A percentile compares a stretch with the other conserved stretches of the same genome.
These are phyloP conservation scores for Podarcis muralis DNA, from an alignment of 2,113 vertebrate species.

Conservation along the genomic window DNA sequence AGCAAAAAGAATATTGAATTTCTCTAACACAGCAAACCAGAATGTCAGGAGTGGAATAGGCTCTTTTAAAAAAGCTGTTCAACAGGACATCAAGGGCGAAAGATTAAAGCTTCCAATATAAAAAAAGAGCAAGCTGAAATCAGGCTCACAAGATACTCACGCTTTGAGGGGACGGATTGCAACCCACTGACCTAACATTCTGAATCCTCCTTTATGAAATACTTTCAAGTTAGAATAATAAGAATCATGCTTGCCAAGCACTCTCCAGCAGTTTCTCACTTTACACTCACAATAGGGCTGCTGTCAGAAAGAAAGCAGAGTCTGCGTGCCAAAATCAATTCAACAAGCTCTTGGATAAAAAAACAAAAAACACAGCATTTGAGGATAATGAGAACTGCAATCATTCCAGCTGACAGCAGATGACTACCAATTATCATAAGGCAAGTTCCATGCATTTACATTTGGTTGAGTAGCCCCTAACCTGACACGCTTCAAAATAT, in stretches of 20 bases:
- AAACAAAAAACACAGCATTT: conserved; percentile 44
- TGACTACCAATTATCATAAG: conserved; percentile 70
- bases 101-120: neutral
- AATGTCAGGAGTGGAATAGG: neutral
- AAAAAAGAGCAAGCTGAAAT: neutral
- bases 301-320: conserved; percentile 64
- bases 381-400: conserved; percentile 73
- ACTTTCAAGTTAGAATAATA: conserved; percentile 14
- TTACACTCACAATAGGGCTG: conserved; percentile 60
- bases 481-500: conserved; percentile 61
- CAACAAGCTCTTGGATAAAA: conserved; percentile 68
- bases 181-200: neutral
- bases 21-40: neutral
- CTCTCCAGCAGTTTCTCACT: conserved; percentile 60
- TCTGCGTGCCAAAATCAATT: conserved; percentile 70
- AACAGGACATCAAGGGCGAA: neutral
- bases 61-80: neutral
- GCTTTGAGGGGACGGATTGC: conserved; percentile 19
- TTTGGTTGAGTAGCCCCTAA: conserved; percentile 33
- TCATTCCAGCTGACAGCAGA: conserved; percentile 72
- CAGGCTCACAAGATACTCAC: conserved; percentile 14
- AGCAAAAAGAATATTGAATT: neutral
- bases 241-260: conserved; percentile 57
- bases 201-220: conserved; percentile 41
- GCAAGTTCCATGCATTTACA: conserved; percentile 63